Conservation (phyloP, 2,797 vertebrate species). For the Mus minutoides region DNA sequence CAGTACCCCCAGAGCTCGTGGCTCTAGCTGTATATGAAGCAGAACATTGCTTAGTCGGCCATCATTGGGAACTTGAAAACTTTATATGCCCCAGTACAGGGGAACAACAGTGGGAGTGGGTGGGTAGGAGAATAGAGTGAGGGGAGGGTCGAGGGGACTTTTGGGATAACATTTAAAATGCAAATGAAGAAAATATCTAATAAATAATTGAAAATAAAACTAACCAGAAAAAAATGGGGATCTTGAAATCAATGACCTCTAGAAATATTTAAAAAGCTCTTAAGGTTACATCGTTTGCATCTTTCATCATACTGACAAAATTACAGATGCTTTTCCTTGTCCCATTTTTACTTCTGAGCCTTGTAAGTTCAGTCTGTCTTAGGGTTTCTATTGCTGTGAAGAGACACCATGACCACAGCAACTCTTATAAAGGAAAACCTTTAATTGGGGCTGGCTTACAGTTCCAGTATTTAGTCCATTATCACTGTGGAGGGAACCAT, state of each 20-base stretch:
- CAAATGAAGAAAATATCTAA: no score
- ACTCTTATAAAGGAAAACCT: not conserved
- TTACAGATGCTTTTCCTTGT: not conserved
- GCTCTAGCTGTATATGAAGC: no score
- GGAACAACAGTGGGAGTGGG: no score
- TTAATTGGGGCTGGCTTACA: not conserved
- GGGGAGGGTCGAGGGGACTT: no score
- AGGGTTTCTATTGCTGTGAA: not conserved
- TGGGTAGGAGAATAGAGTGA: no score
- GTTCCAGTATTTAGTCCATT: not conserved
- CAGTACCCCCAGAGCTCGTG: no score
- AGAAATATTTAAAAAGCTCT: not conserved
- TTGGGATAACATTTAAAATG: no score
- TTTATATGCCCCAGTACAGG: no score
- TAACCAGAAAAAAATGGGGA: no score
- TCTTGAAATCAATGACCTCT: not conserved
- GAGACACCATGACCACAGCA: not conserved
- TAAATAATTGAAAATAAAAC: no score
- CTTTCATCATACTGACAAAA: not conserved
- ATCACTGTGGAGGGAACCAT: not conserved
- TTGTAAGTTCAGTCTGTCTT: not conserved
- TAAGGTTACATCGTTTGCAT: not conserved
- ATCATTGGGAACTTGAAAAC: no score
- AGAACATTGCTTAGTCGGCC: no score
- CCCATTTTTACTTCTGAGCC: not conserved